Base-by-base conservation (phyloP, 2,888 invertebrate species). In the Eristalis arbustorum region DNA sequence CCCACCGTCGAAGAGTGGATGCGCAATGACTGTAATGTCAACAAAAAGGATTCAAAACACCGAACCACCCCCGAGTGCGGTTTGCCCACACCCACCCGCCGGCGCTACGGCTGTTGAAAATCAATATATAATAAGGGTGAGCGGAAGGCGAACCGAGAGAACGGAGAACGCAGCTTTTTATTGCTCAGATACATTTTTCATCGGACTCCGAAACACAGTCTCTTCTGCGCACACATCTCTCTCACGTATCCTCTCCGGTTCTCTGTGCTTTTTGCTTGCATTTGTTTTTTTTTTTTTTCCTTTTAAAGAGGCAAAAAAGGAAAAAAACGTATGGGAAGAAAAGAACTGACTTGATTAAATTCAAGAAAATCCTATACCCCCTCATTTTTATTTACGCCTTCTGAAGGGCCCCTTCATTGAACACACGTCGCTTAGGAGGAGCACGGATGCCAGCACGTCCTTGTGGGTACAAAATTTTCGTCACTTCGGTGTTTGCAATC, bases 371-470 rank as follows among this genome's bases (percentile, higher is more conserved):
- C 85, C 77, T 77, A 25, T 71, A 73, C 42, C 42, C 14, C 6
- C 85, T 81, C 73, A 56, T 69, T 81, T 77, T 81, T 85, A 85
- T 85, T 81, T 81, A 68, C 71, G 64, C 81, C 81, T 81, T 77
- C 18, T 57, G 73, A 85, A 84, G 59, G 72, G 64, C 81, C 67
- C 71, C 56, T 59, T 76, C 63, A 64, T 63, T 61, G 67, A 72
- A 76, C 37, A 84, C 59, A 69, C 63, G 68, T 64, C 25, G 63
- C 40, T 14, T 18, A 62, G 37, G 49, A 31, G 63, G 10, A 49
- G 34, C 25, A 78, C 71, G 77, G 62, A 82, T 85, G 61, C 73
- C 73, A 82, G 57, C 82, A 82, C 81, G 81, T 66, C 76, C 62
- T 62, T 73, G 31, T 40, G 66, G 77, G 77, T 77, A 81, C 62